Conservation (phyloP, 1,140 invertebrate species). For the Centruroides sculpturatus region DNA sequence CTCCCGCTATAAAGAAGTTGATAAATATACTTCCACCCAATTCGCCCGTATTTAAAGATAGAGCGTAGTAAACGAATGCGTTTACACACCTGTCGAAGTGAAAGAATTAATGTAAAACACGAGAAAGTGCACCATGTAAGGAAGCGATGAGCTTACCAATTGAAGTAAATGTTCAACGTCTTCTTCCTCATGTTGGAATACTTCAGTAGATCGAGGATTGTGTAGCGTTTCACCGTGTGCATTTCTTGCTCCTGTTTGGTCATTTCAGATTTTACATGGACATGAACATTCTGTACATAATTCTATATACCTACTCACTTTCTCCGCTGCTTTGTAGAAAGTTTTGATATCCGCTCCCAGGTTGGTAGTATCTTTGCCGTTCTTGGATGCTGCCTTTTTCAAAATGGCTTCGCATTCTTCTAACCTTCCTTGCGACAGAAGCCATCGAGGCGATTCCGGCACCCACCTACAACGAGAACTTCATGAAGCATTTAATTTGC, state of each 20-base stretch:
- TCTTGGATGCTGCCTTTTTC: constrained; percentile 50
- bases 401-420: constrained; percentile 52
- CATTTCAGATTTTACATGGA: too few species aligned
- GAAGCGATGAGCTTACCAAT: constrained; percentile 39
- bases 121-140: too few species aligned
- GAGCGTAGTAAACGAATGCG: constrained; percentile 61
- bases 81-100: constrained; percentile 49
- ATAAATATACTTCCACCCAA: constrained; percentile 56
- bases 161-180: constrained; percentile 56
- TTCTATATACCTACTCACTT: too few species aligned
- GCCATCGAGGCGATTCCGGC: constrained; percentile 70
- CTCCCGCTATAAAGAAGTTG: constrained; percentile 57
- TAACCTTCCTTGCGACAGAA: constrained; percentile 52
- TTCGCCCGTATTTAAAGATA: constrained; percentile 61
- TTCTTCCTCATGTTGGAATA: constrained; percentile 53
- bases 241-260: too few species aligned
- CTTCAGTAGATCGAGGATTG: constrained; percentile 49
- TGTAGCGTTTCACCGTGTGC: neutral
- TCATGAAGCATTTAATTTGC: too few species aligned
- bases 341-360: neutral
- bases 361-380: constrained; percentile 31
- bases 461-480: constrained; percentile 36
- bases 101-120: too few species aligned
- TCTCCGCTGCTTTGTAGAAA: too few species aligned
- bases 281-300: too few species aligned